Evolutionary conservation across 2,797 vertebrate genomes (phyloP).

Genomic region (Melanitta fusca): DNA sequence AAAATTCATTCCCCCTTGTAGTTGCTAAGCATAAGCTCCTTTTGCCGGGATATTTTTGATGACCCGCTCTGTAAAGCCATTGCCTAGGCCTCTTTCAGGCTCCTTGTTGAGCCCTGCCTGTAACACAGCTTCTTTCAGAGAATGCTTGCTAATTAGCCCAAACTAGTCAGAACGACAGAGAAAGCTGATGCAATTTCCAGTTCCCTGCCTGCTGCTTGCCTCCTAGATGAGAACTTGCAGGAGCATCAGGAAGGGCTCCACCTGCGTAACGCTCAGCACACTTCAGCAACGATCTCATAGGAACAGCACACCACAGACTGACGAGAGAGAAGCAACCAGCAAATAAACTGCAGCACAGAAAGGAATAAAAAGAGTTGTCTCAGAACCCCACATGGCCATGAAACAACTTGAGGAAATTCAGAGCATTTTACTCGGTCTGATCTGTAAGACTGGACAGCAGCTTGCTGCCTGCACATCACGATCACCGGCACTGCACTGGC

Average conservation of each 20-base stretch:
- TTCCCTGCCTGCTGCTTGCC: neutral
- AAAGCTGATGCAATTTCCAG: neutral
- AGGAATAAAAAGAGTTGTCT: no score
- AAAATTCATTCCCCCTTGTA: fast-evolving
- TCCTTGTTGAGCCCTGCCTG: neutral
- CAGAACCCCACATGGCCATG: neutral
- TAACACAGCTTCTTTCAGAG: fast-evolving
- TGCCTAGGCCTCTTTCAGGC: neutral
- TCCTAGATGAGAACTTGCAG: fast-evolving
- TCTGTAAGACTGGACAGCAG: neutral
- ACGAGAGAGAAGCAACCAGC: neutral
- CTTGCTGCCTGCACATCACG: fast-evolving
- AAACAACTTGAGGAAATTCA: neutral
- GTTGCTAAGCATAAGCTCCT: neutral
- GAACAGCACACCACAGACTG: neutral
- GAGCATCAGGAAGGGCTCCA: neutral
- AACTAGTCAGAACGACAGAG: neutral
- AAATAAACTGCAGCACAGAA: neutral
- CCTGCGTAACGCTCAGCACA: neutral
- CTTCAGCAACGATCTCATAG: fast-evolving
- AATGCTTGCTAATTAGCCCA: neutral
- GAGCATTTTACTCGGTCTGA: fast-evolving
- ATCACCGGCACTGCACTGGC: fast-evolving
- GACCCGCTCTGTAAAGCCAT: neutral
- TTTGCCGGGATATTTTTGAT: fast-evolving